Evolutionary conservation across 2,888 invertebrate genomes (phyloP), one percentile per base, ranked within the genome.

Genomic region (Ectemnius cavifrons): DNA sequence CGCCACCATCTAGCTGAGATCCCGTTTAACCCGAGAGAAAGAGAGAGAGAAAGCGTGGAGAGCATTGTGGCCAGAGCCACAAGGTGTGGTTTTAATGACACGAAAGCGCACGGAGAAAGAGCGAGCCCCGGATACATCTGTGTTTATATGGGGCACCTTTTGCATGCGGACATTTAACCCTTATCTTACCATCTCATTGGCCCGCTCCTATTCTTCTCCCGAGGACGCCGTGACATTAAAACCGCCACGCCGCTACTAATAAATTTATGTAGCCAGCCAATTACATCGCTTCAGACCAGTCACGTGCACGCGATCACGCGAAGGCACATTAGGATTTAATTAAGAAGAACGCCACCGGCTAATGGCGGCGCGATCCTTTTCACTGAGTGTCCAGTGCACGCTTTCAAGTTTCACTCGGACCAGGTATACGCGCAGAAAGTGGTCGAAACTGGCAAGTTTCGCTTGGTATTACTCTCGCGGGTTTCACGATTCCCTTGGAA

Each of bases 81-180:
- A 63, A 71, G 77, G 75, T 63, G 75, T 69, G 75, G 75, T 57
- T 14, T 14, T 67, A 75, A 72, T 66, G 75, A 77, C 69, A 72
- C 28, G 65, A 65, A 60, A 60, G 60, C 16, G 16, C 16, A 52
- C 16, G n/a, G 52, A 52, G 16, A 63, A 20, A 63, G 18, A 68
- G 45, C 64, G 64, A 11, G 28, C 47, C 14, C 14, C 49, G 59
- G 23, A 37, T 68, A 37, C 37, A 75, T 75, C 73, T 64, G 52
- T 63, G 27, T 58, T 62, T 58, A 28, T 23, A 62, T 37, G 59
- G 52, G 64, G 59, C 47, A 61, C 58, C 67, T 68, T 37, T 64
- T 59, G 28, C 47, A 49, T 61, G 62, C 45, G 52, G 52, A 52
- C 52, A 16, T 52, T 52, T 16, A 16, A 14, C 16, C 16, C 52